Conservation (phyloP, 2,888 invertebrate genomes). For the Rhogogaster chlorosoma region DNA sequence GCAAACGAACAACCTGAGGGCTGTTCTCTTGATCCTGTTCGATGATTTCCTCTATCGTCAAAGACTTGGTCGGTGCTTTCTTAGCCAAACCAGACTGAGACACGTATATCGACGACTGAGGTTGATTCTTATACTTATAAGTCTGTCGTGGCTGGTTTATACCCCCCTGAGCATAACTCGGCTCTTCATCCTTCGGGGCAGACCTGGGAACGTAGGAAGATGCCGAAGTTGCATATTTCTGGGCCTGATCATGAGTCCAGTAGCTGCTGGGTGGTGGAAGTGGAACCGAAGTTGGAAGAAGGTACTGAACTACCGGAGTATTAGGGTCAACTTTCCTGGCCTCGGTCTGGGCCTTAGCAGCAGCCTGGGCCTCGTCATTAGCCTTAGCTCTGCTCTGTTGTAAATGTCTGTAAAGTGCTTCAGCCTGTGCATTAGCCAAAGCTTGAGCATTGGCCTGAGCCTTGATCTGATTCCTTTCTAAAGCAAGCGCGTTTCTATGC, state of each 20-base stretch:
- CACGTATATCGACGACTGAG: conserved; percentile 70
- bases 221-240: conserved; percentile 70
- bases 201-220: conserved; percentile 71
- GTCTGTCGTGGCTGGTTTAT: conserved; percentile 70
- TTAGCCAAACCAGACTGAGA: conserved; percentile 72
- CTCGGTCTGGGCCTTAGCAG: conserved; percentile 69
- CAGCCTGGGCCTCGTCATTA: conserved; percentile 69
- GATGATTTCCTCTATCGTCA: conserved; percentile 72
- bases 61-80: conserved; percentile 72
- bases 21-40: conserved; percentile 66
- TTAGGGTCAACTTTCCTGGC: conserved; percentile 69
- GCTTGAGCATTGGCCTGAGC: conserved; percentile 75
- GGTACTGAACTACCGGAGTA: conserved; percentile 72
- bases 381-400: conserved; percentile 70
- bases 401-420: conserved; percentile 71
- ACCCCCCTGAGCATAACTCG: conserved; percentile 56
- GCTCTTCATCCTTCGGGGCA: conserved; percentile 59
- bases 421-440: conserved; percentile 73
- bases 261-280: conserved; percentile 67
- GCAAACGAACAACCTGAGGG: conserved; percentile 67
- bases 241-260: conserved; percentile 67
- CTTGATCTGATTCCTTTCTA: conserved; percentile 72
- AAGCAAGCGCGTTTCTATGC: conserved; percentile 70
- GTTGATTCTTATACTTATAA: conserved; percentile 67
- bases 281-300: conserved; percentile 64